Evolutionary conservation across 2,113 vertebrate genomes (phyloP).

Genomic region (Notechis scutatus): DNA sequence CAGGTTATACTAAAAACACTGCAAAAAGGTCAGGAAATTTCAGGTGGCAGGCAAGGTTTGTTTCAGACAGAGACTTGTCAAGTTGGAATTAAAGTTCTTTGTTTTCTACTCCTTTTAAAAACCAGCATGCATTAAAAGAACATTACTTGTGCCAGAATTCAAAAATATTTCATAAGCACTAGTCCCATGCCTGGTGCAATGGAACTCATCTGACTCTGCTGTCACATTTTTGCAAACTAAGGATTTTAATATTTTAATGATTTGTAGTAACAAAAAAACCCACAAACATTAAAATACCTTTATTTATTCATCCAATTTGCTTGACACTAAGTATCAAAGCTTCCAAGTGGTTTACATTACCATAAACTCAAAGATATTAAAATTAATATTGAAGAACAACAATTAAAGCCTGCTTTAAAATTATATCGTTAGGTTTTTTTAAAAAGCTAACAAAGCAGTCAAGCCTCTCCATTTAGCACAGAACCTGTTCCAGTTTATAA

Average conservation of each 20-base stretch:
- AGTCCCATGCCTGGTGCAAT: not conserved
- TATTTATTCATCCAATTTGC: not conserved
- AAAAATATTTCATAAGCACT: not conserved
- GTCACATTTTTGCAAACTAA: slow-evolving; percentile 12
- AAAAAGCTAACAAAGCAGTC: not conserved
- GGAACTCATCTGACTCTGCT: not conserved
- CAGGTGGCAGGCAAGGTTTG: slow-evolving; percentile 41
- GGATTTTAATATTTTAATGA: not conserved
- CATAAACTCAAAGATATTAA: not conserved
- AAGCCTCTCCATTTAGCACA: not conserved
- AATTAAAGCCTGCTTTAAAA: not conserved
- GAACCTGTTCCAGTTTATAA: not conserved
- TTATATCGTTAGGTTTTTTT: not conserved
- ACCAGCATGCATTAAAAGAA: slow-evolving; percentile 14
- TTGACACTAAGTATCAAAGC: not conserved
- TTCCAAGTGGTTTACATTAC: not conserved
- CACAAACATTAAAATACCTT: not conserved
- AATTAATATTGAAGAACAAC: not conserved
- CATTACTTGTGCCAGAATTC: not conserved
- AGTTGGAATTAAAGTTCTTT: slow-evolving; percentile 26
- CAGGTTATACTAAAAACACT: slow-evolving; percentile 48
- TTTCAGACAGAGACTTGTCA: slow-evolving; percentile 1
- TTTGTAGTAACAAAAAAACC: not conserved
- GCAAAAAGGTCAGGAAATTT: slow-evolving; percentile 45
- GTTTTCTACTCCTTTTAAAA: slow-evolving; percentile 52